A percentile compares a stretch with the other conserved stretches of the same genome.
phyloP scores from a whole-genome alignment of 1,140 invertebrate genomes.

The Trichonephila clavipes region DNA sequence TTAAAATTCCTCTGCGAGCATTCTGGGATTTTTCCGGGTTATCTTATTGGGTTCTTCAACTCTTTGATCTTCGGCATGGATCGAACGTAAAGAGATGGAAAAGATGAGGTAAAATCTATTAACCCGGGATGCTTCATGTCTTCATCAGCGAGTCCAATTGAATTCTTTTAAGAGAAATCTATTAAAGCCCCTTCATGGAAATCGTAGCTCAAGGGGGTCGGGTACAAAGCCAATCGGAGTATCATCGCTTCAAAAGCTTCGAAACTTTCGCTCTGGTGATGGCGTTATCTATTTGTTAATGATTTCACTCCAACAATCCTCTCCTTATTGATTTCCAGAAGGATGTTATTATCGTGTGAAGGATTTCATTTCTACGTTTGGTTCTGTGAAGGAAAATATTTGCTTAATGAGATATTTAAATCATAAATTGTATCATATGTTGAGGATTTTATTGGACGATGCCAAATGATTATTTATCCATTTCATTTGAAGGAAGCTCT shows the following conservation, averaged over 20 bases:
- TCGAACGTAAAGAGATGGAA: background rate
- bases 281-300: conserved; percentile 8
- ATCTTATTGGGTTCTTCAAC: conserved; percentile 40
- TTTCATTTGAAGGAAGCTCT: too few species aligned
- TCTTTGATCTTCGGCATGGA: background rate
- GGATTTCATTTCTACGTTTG: background rate
- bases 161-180: conserved; percentile 25
- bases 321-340: background rate
- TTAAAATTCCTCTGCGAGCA: conserved; percentile 35
- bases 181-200: conserved; percentile 57
- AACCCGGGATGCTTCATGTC: background rate
- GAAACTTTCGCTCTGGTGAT: background rate
- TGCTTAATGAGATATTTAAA: too few species aligned
- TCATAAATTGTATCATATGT: too few species aligned
- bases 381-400: too few species aligned
- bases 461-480: too few species aligned
- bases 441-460: too few species aligned
- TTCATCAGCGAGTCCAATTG: conserved; percentile 48
- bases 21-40: background rate
- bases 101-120: conserved; percentile 45
- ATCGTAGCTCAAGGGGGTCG: background rate
- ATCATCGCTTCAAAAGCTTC: background rate
- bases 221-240: conserved; percentile 6
- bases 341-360: background rate
- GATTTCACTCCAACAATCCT: background rate